A percentile compares a stretch with the other conserved stretches of the same genome.
phyloP scores from a whole-genome alignment of 1,140 invertebrate genomes.

The Bombus waltoni region DNA sequence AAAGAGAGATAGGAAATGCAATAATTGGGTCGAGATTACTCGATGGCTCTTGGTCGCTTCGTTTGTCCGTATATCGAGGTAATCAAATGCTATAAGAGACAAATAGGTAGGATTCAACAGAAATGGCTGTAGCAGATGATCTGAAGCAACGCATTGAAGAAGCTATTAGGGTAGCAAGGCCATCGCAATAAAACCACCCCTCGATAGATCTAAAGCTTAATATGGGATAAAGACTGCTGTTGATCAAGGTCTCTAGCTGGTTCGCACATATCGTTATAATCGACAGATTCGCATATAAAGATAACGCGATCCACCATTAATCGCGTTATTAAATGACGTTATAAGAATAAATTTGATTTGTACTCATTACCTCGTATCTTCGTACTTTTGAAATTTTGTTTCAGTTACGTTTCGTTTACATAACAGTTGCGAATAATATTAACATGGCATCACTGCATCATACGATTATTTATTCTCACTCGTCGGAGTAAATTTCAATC shows the following conservation, averaged over 20 bases:
- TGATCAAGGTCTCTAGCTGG: no score
- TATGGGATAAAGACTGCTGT: neutral
- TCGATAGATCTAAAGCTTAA: neutral
- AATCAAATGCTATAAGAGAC: slow-evolving; percentile 14
- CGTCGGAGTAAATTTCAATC: slow-evolving; percentile 4
- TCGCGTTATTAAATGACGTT: neutral
- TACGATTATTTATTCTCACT: slow-evolving; percentile 2
- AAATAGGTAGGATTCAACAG: neutral
- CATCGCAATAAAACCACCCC: slow-evolving; percentile 17
- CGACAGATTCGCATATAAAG: neutral
- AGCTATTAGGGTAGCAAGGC: neutral
- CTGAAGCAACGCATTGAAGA: neutral
- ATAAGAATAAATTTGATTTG: neutral
- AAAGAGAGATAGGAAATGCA: neutral
- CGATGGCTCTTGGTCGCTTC: neutral
- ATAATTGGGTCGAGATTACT: slow-evolving; percentile 26
- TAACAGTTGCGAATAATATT: neutral
- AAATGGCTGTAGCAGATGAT: slow-evolving; percentile 12
- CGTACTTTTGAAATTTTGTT: neutral
- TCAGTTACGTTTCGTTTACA: neutral
- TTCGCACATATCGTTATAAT: neutral
- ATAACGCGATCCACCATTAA: neutral
- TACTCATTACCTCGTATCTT: neutral
- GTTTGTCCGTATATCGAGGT: neutral
- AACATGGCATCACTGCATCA: neutral